These are phyloP conservation scores for Acronicta psi DNA, from an alignment of 2,888 invertebrate species.

Conservation along the genomic window DNA sequence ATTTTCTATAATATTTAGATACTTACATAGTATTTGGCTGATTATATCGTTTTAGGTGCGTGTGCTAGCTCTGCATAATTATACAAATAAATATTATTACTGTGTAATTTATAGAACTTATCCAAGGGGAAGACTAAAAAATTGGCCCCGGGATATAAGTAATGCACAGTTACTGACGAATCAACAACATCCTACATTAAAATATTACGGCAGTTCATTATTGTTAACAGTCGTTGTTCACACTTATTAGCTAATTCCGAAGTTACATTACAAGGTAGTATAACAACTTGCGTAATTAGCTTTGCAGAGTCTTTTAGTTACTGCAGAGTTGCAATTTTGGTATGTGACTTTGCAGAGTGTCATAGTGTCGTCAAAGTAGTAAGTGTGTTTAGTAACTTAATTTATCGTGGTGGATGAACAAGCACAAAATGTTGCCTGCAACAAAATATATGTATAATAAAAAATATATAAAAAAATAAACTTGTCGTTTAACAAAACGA, in stretches of 20 bases:
- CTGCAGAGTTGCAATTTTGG: too few species aligned
- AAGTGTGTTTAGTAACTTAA: constrained; percentile 28
- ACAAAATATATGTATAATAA: too few species aligned
- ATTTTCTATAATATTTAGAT: constrained; percentile 4
- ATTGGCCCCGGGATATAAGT: constrained; percentile 74
- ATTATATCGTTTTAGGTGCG: constrained; percentile 6
- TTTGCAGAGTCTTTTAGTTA: neutral
- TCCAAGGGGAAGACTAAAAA: constrained; percentile 74
- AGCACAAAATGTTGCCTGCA: too few species aligned
- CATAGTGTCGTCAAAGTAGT: constrained; percentile 10
- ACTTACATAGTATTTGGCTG: too few species aligned
- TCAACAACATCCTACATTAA: constrained; percentile 16
- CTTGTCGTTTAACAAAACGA: too few species aligned
- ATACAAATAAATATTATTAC: constrained; percentile 9
- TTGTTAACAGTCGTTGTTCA: constrained; percentile 30
- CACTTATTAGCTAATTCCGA: constrained; percentile 31
- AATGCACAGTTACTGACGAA: constrained; percentile 19
- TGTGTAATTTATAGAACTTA: constrained; percentile 26
- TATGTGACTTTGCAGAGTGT: constrained; percentile 1
- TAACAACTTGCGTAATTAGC: constrained; percentile 16
- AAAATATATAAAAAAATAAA: too few species aligned
- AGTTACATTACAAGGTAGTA: constrained; percentile 22
- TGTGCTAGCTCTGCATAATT: constrained; percentile 31
- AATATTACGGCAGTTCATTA: constrained; percentile 28
- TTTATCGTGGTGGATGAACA: constrained; percentile 6